A percentile compares a stretch with the other conserved stretches of the same genome.
Conservation (phyloP, 1,140 invertebrate genomes). For the Achroia grisella region DNA sequence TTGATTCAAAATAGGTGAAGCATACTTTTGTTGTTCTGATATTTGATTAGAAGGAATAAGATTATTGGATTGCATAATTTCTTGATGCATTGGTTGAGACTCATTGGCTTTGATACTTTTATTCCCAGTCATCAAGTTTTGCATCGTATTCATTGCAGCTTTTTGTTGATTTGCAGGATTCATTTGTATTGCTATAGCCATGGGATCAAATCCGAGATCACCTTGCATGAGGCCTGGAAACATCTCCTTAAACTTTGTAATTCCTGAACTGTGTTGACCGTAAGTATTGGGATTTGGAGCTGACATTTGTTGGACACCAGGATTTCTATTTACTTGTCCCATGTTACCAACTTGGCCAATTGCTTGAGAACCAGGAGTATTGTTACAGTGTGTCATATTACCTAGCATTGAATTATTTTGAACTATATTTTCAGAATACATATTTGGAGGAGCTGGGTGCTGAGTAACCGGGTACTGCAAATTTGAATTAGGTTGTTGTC, state of each 20-base stretch:
- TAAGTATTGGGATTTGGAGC: constrained; percentile 12
- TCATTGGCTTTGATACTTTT: not conserved
- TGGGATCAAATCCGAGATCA: constrained; percentile 59
- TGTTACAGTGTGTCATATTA: not conserved
- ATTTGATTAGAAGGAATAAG: not conserved
- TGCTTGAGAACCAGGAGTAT: not conserved
- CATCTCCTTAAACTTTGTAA: constrained; percentile 59
- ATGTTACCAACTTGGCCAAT: constrained; percentile 1
- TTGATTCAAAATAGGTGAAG: no score
- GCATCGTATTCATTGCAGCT: constrained; percentile 40
- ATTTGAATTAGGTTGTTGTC: not conserved
- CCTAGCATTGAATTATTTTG: constrained; percentile 3
- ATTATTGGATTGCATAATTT: not conserved
- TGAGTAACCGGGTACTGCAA: constrained; percentile 4
- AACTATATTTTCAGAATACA: not conserved
- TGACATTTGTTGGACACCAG: constrained; percentile 18
- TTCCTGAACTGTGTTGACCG: constrained; percentile 40
- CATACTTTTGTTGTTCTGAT: constrained; percentile 4
- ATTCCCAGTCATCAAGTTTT: constrained; percentile 38
- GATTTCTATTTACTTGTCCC: constrained; percentile 13
- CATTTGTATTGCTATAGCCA: constrained; percentile 66
- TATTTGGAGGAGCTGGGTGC: constrained; percentile 11
- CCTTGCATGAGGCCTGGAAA: constrained; percentile 56
- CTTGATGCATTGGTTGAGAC: constrained; percentile 1
- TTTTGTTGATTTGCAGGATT: constrained; percentile 60